phyloP scores from a whole-genome alignment of 2,797 vertebrate genomes.

The Otus scops region DNA sequence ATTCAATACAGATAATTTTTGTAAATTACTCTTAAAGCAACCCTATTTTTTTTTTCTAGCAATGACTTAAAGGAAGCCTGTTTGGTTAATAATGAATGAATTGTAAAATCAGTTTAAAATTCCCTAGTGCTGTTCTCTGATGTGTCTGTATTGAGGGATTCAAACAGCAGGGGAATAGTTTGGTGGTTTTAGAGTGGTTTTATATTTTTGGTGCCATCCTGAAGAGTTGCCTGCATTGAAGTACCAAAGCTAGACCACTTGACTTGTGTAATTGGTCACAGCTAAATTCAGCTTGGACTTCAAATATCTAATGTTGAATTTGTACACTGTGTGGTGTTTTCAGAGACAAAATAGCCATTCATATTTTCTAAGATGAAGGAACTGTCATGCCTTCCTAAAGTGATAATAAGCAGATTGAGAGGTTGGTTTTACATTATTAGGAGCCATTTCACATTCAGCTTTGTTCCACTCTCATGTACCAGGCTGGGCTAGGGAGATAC shows the following conservation, averaged over 20 bases:
- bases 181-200: neutral
- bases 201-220: neutral
- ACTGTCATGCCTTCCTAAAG: neutral
- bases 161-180: neutral
- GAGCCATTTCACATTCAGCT: neutral
- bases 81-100: neutral
- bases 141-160: neutral
- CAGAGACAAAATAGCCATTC: neutral
- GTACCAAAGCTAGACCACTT: neutral
- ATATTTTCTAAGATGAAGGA: neutral
- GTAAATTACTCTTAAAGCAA: neutral
- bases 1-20: neutral
- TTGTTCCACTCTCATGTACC: neutral
- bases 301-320: neutral
- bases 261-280: neutral
- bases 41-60: neutral
- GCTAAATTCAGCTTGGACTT: neutral
- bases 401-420: neutral
- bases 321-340: rapidly evolving
- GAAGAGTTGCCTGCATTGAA: neutral
- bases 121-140: neutral
- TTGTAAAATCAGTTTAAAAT: neutral
- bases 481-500: neutral
- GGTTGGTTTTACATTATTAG: neutral
- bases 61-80: neutral